Conservation (phyloP, 2,797 vertebrate genomes). For the Catamblyrhynchus diadema region DNA sequence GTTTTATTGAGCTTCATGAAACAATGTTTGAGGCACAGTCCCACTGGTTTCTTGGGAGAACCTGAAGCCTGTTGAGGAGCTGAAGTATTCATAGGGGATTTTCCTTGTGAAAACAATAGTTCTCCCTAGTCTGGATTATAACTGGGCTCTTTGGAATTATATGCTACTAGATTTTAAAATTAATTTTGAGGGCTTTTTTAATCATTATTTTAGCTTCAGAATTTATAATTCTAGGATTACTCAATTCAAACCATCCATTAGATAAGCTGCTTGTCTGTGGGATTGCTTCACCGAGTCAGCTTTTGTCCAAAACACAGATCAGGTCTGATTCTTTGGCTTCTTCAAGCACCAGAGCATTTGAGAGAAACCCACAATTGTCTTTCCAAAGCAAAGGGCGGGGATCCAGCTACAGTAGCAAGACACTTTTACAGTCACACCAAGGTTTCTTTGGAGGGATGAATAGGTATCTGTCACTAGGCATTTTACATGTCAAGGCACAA, state of each 20-base stretch:
- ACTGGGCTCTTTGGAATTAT: neutral
- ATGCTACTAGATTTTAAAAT: neutral
- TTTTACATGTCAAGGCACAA: neutral
- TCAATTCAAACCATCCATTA: neutral
- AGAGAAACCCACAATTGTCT: neutral
- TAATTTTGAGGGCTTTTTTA: neutral
- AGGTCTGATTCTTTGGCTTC: neutral
- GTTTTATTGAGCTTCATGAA: neutral
- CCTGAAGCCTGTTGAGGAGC: neutral
- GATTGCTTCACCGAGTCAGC: neutral
- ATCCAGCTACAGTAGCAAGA: neutral
- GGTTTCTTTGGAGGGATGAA: neutral
- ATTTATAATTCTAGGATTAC: neutral
- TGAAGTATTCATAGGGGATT: neutral
- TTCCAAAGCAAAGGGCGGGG: neutral
- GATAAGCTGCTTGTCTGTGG: neutral
- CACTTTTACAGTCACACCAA: neutral
- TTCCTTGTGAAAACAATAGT: neutral
- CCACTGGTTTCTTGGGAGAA: neutral
- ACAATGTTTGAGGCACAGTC: neutral
- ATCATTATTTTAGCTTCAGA: neutral
- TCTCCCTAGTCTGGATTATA: neutral
- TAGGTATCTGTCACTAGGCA: neutral
- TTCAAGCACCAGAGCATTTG: neutral
- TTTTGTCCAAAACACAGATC: neutral